phyloP scores from a whole-genome alignment of 2,888 invertebrate species.

The Tachina lurida region DNA sequence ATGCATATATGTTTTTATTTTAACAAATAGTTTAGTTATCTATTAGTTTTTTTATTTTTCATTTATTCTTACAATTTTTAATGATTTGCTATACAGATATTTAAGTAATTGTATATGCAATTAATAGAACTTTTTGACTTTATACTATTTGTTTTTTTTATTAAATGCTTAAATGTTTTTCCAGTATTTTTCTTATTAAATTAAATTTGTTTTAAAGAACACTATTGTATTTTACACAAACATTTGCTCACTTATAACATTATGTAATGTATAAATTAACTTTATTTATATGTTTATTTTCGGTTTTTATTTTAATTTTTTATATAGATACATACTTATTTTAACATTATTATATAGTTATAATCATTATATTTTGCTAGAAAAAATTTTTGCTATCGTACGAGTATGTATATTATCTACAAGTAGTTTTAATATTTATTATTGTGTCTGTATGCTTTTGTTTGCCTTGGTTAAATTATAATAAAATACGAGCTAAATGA shows the following conservation, averaged over 20 bases:
- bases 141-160: background rate
- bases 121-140: conserved; percentile 17
- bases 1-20: conserved; percentile 20
- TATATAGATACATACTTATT: background rate
- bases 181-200: conserved; percentile 40
- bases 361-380: conserved; percentile 17
- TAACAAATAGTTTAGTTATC: conserved; percentile 65
- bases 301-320: background rate
- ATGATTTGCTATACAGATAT: conserved; percentile 50
- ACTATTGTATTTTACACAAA: conserved; percentile 34
- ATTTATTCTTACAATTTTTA: background rate
- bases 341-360: conserved; percentile 24
- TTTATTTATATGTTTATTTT: conserved; percentile 32
- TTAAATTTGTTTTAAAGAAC: conserved; percentile 49
- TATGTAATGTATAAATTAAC: conserved; percentile 35
- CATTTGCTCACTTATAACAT: conserved; percentile 40
- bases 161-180: conserved; percentile 12
- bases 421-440: conserved; percentile 4
- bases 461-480: background rate
- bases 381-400: conserved; percentile 38
- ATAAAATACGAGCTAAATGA: conserved; percentile 2
- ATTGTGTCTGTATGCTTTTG: conserved; percentile 9
- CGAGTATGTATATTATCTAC: conserved; percentile 59
- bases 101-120: conserved; percentile 16
- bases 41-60: conserved; percentile 31